A percentile compares a stretch with the other conserved stretches of the same genome.
Evolutionary conservation across 2,888 invertebrate species (phyloP).

Genomic region (Cordilura impudica): DNA sequence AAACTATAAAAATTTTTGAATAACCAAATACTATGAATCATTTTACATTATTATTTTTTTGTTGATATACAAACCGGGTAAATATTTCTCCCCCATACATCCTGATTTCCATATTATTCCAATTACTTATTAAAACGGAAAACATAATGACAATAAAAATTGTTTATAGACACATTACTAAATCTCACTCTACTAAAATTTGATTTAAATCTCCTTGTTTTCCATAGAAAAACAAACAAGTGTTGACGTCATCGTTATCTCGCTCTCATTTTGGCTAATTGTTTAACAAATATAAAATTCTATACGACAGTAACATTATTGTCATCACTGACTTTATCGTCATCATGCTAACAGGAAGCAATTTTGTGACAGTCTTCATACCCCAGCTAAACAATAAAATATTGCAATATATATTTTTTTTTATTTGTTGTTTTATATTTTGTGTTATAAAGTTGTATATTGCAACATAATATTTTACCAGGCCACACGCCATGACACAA

Average conservation of each 20-base stretch:
- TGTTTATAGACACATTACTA: constrained; percentile 53
- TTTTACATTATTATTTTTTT: no score
- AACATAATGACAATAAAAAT: constrained; percentile 61
- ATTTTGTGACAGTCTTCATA: constrained; percentile 55
- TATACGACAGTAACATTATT: constrained; percentile 50
- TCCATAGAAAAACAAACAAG: background rate
- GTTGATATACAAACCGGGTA: no score
- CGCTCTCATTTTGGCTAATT: background rate
- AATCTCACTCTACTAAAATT: constrained; percentile 24
- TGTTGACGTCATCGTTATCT: constrained; percentile 52
- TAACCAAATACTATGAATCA: no score
- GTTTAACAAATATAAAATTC: constrained; percentile 20
- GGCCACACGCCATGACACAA: background rate
- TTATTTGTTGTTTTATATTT: background rate
- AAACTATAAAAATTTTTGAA: no score
- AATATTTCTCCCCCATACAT: constrained; percentile 18
- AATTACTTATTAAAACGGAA: constrained; percentile 61
- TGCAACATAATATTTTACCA: constrained; percentile 31
- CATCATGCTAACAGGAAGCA: constrained; percentile 55
- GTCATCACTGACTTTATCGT: constrained; percentile 56
- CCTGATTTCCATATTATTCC: constrained; percentile 59
- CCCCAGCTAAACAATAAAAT: constrained; percentile 49
- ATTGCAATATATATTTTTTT: constrained; percentile 50
- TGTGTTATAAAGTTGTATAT: constrained; percentile 35
- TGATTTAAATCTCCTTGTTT: background rate